Evolutionary conservation across 92 coral and sea anemone species (phyloP).

Genomic region (Virgularia gustaviana): DNA sequence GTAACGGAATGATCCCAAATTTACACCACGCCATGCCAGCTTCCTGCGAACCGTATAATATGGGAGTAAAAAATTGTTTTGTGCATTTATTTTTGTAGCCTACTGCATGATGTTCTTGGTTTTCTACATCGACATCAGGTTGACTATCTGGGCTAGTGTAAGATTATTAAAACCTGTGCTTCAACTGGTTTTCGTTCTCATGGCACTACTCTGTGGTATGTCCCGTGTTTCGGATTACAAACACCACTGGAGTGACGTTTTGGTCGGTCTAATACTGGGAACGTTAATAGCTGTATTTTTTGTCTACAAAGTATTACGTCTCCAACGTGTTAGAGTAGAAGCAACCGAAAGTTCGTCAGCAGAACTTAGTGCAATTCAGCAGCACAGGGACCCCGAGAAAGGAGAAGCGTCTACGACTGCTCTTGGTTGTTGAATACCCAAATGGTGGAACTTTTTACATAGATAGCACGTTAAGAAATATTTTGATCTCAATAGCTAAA

Average conservation of each 20-base stretch:
- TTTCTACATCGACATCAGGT: constrained; percentile 54
- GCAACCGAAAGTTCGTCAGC: background rate
- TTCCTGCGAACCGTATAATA: too few species aligned
- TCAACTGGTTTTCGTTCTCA: constrained; percentile 59
- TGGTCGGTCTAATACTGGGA: constrained; percentile 76
- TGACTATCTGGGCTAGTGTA: constrained; percentile 9
- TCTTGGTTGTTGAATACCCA: too few species aligned
- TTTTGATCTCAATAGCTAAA: too few species aligned
- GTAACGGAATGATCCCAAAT: too few species aligned
- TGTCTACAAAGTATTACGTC: constrained; percentile 33
- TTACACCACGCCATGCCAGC: too few species aligned
- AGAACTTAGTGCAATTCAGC: background rate
- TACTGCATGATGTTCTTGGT: constrained; percentile 84
- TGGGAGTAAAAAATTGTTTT: too few species aligned
- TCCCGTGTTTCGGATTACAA: constrained; percentile 86
- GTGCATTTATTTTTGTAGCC: constrained; percentile 24
- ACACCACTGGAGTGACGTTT: constrained; percentile 96
- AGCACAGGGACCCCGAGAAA: constrained; percentile 2
- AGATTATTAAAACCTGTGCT: constrained; percentile 70
- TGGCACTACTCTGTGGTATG: constrained; percentile 77
- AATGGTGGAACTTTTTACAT: too few species aligned
- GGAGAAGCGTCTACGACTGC: constrained; percentile 5
- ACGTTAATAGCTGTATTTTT: constrained; percentile 76
- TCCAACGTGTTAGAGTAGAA: constrained; percentile 4
- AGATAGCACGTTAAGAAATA: too few species aligned